Evolutionary conservation across 2,113 vertebrate genomes (phyloP).

Genomic region (Tursiops truncatus): DNA sequence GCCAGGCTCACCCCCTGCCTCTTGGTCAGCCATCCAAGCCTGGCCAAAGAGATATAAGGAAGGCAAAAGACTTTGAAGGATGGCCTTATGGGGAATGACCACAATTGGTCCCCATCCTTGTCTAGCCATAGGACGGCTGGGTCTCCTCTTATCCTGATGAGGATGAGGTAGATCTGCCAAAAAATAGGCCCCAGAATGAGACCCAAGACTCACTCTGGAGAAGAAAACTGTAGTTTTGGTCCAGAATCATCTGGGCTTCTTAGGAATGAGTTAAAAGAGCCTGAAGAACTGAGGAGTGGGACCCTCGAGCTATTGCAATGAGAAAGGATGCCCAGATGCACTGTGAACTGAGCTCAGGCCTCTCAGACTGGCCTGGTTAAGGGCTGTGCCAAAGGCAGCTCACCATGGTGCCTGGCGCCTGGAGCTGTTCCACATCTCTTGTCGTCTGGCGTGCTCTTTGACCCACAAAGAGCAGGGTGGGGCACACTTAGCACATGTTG

Average conservation of each 20-base stretch:
- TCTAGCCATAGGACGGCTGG: too few relatives aligned
- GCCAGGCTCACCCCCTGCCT: not conserved
- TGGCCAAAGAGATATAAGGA: not conserved
- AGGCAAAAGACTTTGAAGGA: not conserved
- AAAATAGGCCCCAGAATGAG: not conserved
- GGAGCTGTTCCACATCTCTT: accelerated
- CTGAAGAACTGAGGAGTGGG: too few relatives aligned
- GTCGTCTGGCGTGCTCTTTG: not conserved
- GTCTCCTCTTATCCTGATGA: not conserved
- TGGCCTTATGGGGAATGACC: not conserved
- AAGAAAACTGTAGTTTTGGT: not conserved
- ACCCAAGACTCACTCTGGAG: not conserved
- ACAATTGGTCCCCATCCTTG: not conserved
- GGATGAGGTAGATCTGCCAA: not conserved
- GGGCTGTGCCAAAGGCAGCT: not conserved
- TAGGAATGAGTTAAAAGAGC: not conserved
- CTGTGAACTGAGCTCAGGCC: not conserved
- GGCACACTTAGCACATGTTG: not conserved
- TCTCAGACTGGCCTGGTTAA: not conserved
- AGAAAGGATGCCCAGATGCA: too few relatives aligned
- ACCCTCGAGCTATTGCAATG: accelerated
- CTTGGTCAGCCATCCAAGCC: not conserved
- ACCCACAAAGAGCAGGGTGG: not conserved
- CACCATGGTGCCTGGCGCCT: accelerated
- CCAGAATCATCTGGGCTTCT: not conserved